Conservation (phyloP, 1,140 invertebrate genomes). For the Pygmarrhopalites habei region DNA sequence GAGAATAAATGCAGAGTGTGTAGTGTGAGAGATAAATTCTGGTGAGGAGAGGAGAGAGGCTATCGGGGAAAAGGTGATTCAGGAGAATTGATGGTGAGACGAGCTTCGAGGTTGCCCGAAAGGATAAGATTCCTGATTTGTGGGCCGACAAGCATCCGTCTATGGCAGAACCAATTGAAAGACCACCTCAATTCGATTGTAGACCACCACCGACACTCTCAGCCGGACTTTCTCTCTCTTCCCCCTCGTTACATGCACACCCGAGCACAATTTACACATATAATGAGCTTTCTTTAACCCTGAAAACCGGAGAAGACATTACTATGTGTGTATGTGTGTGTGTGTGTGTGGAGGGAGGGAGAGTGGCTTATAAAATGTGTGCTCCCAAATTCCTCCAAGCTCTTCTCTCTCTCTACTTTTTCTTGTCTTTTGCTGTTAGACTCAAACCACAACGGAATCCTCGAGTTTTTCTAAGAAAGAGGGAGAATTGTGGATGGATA, state of each 20-base stretch:
- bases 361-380: not conserved
- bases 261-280: not conserved
- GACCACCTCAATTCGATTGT: not conserved
- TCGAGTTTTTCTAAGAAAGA: not conserved
- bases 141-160: slow-evolving; percentile 3
- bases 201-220: not conserved
- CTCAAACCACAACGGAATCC: not conserved
- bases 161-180: slow-evolving; percentile 6
- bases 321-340: not conserved
- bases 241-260: too few relatives aligned
- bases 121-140: slow-evolving; percentile 9
- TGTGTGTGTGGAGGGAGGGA: not conserved
- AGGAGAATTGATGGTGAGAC: slow-evolving; percentile 1
- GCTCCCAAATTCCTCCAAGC: not conserved
- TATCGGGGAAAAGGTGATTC: slow-evolving; percentile 9
- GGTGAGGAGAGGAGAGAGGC: not conserved
- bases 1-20: slow-evolving; percentile 4
- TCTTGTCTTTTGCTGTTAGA: too few relatives aligned
- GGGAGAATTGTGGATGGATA: slow-evolving; percentile 1
- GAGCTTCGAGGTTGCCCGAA: not conserved
- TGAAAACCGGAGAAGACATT: not conserved
- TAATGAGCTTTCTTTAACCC: not conserved
- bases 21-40: slow-evolving; percentile 1
- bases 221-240: not conserved
- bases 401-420: too few relatives aligned